Percentiles rank a stretch among this genome's conserved stretches.
Evolutionary conservation across 2,113 vertebrate species (phyloP).

Genomic region (Pachyramphus minor): DNA sequence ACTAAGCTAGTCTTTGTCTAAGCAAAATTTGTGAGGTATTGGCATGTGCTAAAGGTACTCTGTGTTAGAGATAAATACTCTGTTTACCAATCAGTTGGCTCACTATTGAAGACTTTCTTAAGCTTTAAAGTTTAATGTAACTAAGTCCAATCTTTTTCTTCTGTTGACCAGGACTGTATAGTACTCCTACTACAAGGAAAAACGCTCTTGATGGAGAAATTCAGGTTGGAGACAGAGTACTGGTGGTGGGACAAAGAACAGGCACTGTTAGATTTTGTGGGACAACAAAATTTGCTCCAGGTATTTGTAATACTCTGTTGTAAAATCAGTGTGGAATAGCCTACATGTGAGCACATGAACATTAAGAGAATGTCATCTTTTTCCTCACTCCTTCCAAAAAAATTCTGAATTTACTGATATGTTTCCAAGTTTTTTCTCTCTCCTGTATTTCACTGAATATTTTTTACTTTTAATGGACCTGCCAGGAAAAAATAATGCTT

Average conservation of each 20-base stretch:
- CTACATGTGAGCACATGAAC: background rate
- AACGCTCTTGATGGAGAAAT: slow-evolving; percentile 73
- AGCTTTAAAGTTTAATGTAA: background rate
- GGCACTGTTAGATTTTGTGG: slow-evolving; percentile 89
- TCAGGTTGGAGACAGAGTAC: slow-evolving; percentile 85
- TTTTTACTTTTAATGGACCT: background rate
- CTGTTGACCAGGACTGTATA: slow-evolving; percentile 58
- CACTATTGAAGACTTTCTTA: background rate
- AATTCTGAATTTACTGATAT: background rate
- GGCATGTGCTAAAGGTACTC: background rate
- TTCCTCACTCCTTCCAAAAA: background rate
- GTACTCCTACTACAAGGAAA: slow-evolving; percentile 70
- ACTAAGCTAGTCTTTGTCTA: background rate
- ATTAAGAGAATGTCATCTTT: background rate
- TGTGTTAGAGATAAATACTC: background rate
- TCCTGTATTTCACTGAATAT: background rate
- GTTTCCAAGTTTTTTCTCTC: background rate
- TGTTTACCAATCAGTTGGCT: background rate
- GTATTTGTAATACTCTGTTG: slow-evolving; percentile 54
- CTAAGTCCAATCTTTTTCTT: background rate
- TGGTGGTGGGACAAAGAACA: slow-evolving; percentile 92
- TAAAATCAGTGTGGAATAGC: background rate
- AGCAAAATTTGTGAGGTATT: background rate
- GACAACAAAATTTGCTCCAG: slow-evolving; percentile 92
- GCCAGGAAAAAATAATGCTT: background rate